A percentile compares a stretch with the other conserved stretches of the same genome.
phyloP scores from a whole-genome alignment of 2,888 invertebrate species.

The Alviniconcha strummeri region DNA sequence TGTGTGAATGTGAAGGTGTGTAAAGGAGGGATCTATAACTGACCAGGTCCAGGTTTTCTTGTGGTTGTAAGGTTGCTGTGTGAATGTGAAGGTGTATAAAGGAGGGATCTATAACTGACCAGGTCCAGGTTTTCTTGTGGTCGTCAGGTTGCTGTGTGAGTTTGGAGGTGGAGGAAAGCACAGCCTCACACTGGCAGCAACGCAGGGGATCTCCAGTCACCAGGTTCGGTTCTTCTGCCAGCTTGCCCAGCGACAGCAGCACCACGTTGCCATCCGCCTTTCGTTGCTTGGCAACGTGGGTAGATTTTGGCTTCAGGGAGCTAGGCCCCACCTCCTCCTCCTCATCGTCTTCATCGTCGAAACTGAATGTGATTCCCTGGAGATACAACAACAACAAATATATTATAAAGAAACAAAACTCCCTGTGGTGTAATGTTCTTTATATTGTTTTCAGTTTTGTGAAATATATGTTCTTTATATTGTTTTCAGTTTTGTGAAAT shows the following conservation, averaged over 20 bases:
- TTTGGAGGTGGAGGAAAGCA: constrained; percentile 55
- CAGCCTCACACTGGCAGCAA: constrained; percentile 58
- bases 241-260: constrained; percentile 54
- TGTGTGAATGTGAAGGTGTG: too few species aligned
- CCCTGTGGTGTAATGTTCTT: too few species aligned
- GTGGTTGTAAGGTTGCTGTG: too few species aligned
- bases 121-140: constrained; percentile 54
- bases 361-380: neutral
- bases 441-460: too few species aligned
- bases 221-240: constrained; percentile 56
- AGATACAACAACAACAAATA: too few species aligned
- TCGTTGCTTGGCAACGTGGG: constrained; percentile 32
- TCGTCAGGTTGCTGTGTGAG: constrained; percentile 43
- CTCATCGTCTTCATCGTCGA: neutral
- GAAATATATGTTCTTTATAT: too few species aligned
- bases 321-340: neutral
- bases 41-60: too few species aligned
- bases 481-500: too few species aligned
- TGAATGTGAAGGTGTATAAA: too few species aligned
- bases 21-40: too few species aligned
- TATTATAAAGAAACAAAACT: too few species aligned
- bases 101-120: constrained; percentile 43
- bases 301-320: neutral
- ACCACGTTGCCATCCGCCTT: constrained; percentile 62
- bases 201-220: constrained; percentile 61